Conservation (phyloP, 2,113 vertebrate genomes). For the Phalacrocorax carbo region DNA sequence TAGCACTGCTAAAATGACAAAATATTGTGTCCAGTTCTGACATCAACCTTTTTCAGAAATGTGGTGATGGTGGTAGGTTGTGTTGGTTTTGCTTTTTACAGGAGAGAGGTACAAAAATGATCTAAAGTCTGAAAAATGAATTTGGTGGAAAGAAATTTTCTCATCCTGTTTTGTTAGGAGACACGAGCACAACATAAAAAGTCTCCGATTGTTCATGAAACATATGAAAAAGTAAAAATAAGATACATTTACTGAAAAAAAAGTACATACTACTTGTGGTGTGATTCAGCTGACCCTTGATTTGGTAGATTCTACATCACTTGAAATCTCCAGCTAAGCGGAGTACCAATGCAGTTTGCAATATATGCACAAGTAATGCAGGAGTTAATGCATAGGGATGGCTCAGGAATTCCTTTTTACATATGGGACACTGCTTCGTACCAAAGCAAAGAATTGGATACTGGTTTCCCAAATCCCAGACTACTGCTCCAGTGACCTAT, state of each 20-base stretch:
- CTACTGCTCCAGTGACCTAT: neutral
- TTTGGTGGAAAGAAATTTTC: neutral
- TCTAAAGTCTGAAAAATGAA: neutral
- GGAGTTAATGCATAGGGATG: neutral
- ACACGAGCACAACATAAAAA: neutral
- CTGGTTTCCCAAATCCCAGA: neutral
- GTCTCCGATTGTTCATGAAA: neutral
- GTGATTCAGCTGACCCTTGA: neutral
- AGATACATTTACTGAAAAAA: neutral
- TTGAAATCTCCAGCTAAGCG: neutral
- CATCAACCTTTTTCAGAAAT: neutral
- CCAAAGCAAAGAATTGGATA: neutral
- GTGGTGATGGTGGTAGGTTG: neutral
- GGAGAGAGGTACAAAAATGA: neutral
- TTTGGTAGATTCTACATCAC: neutral
- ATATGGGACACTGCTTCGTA: neutral
- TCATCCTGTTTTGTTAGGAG: neutral
- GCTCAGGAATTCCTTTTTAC: conserved; percentile 13
- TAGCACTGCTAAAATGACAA: neutral
- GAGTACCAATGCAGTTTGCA: no score
- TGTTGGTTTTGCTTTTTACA: neutral
- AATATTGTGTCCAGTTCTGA: neutral
- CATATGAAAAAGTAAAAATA: neutral
- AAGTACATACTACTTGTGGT: neutral
- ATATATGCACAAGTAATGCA: neutral